Evolutionary conservation across 2,888 invertebrate genomes (phyloP).

Genomic region (Stratiomys singularior): DNA sequence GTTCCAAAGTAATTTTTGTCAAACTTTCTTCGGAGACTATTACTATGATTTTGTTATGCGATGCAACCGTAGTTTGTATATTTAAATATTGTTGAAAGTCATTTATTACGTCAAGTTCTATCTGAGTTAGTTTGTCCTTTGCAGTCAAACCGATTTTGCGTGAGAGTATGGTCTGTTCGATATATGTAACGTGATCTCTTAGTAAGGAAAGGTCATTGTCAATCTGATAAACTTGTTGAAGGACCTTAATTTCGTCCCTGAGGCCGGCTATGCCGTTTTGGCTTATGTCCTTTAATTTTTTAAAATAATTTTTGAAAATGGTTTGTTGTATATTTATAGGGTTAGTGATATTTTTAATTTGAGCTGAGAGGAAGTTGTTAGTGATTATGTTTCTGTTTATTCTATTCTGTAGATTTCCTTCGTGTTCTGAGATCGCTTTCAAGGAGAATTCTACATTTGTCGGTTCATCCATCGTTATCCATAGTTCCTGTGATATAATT

Average conservation of each 20-base stretch:
- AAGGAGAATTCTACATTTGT: background rate
- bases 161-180: constrained; percentile 1
- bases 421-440: background rate
- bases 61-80: background rate
- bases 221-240: constrained; percentile 18
- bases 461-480: constrained; percentile 20
- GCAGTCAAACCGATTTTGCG: background rate
- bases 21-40: too few species aligned
- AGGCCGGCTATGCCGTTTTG: background rate
- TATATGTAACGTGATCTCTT: constrained; percentile 8
- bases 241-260: constrained; percentile 11
- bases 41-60: background rate
- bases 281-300: constrained; percentile 1
- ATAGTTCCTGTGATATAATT: constrained; percentile 36
- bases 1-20: too few species aligned
- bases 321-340: constrained; percentile 21
- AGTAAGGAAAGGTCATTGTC: constrained; percentile 14
- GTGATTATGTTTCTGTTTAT: constrained; percentile 11
- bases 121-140: constrained; percentile 20
- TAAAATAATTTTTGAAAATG: constrained; percentile 21
- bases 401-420: background rate
- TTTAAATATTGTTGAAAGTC: background rate
- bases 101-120: constrained; percentile 14
- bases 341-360: constrained; percentile 40
- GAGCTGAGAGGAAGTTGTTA: background rate